Evolutionary conservation across 2,888 invertebrate genomes (phyloP).

Genomic region (Nemotelus nigrinus): DNA sequence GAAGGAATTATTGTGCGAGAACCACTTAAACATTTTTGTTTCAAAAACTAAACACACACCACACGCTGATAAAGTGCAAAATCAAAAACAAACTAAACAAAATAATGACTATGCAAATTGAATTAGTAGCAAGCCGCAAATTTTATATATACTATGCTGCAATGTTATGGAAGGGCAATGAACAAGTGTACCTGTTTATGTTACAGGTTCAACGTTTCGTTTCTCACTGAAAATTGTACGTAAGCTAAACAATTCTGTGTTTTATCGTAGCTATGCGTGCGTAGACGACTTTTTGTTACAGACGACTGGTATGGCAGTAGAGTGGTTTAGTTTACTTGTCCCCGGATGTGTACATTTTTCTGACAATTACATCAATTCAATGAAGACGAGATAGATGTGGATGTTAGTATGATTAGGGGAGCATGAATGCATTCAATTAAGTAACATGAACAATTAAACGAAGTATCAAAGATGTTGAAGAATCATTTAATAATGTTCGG

Average conservation of each 20-base stretch:
- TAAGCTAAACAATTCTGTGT: too few relatives aligned
- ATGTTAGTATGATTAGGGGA: not conserved
- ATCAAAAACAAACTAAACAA: not conserved
- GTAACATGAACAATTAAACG: not conserved
- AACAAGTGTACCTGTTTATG: constrained; percentile 1
- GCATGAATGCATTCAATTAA: not conserved
- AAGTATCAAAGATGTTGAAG: not conserved
- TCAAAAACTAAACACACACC: not conserved
- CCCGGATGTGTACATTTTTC: constrained; percentile 31
- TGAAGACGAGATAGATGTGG: constrained; percentile 10
- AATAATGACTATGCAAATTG: not conserved
- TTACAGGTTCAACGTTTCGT: constrained; percentile 30
- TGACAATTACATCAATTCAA: constrained; percentile 29
- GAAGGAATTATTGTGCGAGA: not conserved
- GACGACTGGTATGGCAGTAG: too few relatives aligned
- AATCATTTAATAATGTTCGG: too few relatives aligned
- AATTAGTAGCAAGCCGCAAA: too few relatives aligned
- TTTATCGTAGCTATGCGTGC: too few relatives aligned
- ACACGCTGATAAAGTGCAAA: not conserved
- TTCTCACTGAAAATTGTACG: not conserved
- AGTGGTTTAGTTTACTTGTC: constrained; percentile 6
- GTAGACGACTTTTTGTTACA: too few relatives aligned
- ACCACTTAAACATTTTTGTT: not conserved
- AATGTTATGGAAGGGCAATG: too few relatives aligned
- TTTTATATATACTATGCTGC: too few relatives aligned